Evolutionary conservation across 2,113 vertebrate species (phyloP).

Genomic region (Oenanthe melanoleuca): DNA sequence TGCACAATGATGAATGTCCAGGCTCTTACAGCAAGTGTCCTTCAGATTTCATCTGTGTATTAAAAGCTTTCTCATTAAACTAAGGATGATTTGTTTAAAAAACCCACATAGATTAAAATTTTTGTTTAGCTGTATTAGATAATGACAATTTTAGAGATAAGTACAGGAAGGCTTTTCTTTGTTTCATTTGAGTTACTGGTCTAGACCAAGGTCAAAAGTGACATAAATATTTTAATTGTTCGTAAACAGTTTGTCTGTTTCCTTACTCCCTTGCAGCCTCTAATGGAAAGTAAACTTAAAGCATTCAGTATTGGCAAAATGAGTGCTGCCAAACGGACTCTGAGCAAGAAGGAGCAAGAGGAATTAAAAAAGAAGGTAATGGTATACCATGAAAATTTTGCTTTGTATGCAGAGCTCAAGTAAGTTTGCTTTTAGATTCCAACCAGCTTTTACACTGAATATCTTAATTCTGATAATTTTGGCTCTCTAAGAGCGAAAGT

Average conservation of each 20-base stretch:
- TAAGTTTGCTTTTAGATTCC: neutral
- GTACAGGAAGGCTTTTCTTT: neutral
- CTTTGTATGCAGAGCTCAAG: neutral
- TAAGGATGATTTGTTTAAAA: neutral
- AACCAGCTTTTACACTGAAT: neutral
- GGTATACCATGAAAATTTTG: neutral
- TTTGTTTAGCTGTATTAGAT: neutral
- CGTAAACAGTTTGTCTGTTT: neutral
- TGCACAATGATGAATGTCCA: neutral
- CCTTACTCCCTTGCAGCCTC: conserved; percentile 76
- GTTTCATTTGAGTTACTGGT: neutral
- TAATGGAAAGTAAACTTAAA: conserved; percentile 95
- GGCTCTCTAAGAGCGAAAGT: neutral
- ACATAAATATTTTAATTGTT: neutral
- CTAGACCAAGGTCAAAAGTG: neutral
- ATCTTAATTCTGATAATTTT: neutral
- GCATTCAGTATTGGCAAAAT: conserved; percentile 97
- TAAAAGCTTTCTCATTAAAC: neutral
- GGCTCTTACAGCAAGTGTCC: neutral
- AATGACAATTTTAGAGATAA: neutral
- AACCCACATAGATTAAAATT: neutral
- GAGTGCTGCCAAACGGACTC: conserved; percentile 92
- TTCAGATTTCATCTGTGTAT: neutral
- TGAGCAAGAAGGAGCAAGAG: conserved; percentile 98
- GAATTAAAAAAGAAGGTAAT: conserved; percentile 97